Percentiles rank a stretch among this genome's conserved stretches.
phyloP scores from a whole-genome alignment of 1,140 invertebrate genomes.

The Anagrus nilaparvatae region DNA sequence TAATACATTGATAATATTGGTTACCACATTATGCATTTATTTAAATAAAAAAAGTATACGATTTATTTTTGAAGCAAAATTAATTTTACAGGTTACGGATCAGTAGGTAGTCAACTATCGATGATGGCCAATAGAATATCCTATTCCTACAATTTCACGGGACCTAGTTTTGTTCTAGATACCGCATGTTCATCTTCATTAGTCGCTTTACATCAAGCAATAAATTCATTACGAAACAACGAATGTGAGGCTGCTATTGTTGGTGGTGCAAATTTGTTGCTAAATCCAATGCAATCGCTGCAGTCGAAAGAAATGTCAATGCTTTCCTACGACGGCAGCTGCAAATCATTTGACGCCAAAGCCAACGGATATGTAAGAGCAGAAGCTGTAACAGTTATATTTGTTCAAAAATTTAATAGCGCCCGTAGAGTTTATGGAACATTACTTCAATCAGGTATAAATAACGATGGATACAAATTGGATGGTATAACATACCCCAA shows the following conservation, averaged over 20 bases:
- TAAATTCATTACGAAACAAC: constrained; percentile 56
- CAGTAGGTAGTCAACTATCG: constrained; percentile 57
- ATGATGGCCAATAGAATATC: constrained; percentile 82
- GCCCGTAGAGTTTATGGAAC: too few relatives aligned
- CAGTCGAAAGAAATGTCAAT: constrained; percentile 47
- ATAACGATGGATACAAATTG: too few relatives aligned
- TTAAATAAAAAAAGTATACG: too few relatives aligned
- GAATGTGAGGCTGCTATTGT: constrained; percentile 76
- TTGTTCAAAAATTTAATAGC: too few relatives aligned
- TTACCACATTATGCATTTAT: too few relatives aligned
- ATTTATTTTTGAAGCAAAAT: too few relatives aligned
- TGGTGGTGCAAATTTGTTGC: constrained; percentile 60
- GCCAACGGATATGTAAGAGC: neutral
- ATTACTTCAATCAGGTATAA: too few relatives aligned
- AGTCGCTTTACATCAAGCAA: constrained; percentile 67
- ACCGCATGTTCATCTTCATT: constrained; percentile 79
- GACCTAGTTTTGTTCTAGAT: constrained; percentile 68
- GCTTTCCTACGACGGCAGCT: neutral
- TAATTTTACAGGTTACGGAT: too few relatives aligned
- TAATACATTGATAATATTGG: too few relatives aligned
- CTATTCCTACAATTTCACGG: constrained; percentile 50
- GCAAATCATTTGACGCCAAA: too few relatives aligned
- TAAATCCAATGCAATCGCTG: constrained; percentile 67
- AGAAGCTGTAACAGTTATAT: neutral
- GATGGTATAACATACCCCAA: too few relatives aligned